These are phyloP conservation scores for Himalopsyche anomala DNA, from an alignment of 2,888 invertebrate species.

Conservation along the genomic window DNA sequence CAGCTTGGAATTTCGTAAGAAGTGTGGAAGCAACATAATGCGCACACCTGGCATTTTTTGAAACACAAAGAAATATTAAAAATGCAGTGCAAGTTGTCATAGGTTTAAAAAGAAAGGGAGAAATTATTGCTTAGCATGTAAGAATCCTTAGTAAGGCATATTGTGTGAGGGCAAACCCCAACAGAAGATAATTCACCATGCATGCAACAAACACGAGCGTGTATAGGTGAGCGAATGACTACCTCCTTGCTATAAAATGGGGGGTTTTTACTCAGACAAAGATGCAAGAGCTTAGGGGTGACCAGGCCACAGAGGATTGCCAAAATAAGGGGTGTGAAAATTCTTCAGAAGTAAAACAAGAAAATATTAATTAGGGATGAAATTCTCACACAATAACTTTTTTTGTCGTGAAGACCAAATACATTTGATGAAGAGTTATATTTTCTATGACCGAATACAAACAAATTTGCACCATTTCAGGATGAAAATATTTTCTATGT, in stretches of 20 bases:
- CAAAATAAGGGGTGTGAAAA: conserved; percentile 36
- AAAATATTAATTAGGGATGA: no score
- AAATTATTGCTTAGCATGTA: conserved; percentile 35
- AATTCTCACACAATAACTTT: no score
- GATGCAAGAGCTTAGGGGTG: conserved; percentile 47
- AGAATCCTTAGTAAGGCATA: conserved; percentile 51
- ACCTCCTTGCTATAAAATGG: conserved; percentile 34
- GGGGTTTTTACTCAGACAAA: conserved; percentile 45
- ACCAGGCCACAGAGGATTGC: conserved; percentile 2
- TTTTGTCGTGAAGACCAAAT: no score
- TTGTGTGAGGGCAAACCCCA: conserved; percentile 48
- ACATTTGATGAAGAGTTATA: no score
- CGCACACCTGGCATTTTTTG: background rate
- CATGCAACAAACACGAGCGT: conserved; percentile 26
- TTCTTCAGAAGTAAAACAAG: background rate
- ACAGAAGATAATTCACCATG: conserved; percentile 12
- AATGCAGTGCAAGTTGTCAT: conserved; percentile 17
- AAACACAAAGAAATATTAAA: background rate
- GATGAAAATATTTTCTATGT: no score
- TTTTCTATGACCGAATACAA: no score
- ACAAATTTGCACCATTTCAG: no score
- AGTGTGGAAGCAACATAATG: background rate
- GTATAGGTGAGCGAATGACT: background rate
- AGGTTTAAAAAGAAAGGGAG: conserved; percentile 50
- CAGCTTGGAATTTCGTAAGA: background rate